Evolutionary conservation across 2,888 invertebrate genomes (phyloP).

Genomic region (Hedya salicella): DNA sequence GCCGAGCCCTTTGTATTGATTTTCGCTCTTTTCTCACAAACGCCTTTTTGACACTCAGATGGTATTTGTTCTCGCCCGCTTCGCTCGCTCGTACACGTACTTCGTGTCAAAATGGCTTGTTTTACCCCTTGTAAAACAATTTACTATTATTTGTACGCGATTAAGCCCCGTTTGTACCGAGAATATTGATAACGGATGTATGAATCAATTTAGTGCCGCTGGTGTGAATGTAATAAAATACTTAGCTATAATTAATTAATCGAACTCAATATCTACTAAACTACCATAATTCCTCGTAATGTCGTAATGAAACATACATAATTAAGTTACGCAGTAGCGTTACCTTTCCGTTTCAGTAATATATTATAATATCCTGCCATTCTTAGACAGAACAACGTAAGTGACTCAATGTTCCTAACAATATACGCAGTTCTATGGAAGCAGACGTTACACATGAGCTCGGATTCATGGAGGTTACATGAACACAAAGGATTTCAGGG

Average conservation of each 20-base stretch:
- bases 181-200: too few relatives aligned
- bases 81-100: too few relatives aligned
- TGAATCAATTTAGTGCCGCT: too few relatives aligned
- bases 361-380: neutral
- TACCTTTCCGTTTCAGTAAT: constrained; percentile 15
- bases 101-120: too few relatives aligned
- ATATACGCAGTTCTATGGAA: neutral
- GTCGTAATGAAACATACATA: constrained; percentile 14
- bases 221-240: too few relatives aligned
- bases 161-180: too few relatives aligned
- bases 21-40: too few relatives aligned
- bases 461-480: constrained; percentile 57
- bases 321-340: neutral
- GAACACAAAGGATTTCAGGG: constrained; percentile 55
- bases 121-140: too few relatives aligned
- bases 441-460: constrained; percentile 26
- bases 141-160: too few relatives aligned
- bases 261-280: neutral
- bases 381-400: neutral
- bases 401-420: neutral
- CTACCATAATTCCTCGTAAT: neutral
- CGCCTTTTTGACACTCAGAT: too few relatives aligned
- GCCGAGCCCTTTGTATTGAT: too few relatives aligned
- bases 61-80: too few relatives aligned
- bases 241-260: neutral